Evolutionary conservation across 2,888 invertebrate species (phyloP).

Genomic region (Idaea aversata): DNA sequence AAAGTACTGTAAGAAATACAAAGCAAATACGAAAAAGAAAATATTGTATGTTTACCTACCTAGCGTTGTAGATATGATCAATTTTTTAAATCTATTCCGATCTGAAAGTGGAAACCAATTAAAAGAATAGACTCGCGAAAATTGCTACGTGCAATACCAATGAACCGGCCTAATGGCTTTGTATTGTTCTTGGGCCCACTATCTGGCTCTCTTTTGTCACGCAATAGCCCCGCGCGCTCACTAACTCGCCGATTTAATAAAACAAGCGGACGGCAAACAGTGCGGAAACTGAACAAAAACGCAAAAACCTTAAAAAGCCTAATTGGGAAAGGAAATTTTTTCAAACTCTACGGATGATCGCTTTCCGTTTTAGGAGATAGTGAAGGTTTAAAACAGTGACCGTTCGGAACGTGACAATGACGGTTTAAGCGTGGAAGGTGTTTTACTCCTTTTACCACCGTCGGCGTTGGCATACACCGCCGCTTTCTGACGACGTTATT

Average conservation of each 20-base stretch:
- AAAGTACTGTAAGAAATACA: background rate
- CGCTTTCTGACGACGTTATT: slow-evolving; percentile 81
- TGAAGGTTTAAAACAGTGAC: slow-evolving; percentile 64
- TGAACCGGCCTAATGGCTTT: slow-evolving; percentile 58
- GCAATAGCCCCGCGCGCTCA: slow-evolving; percentile 43
- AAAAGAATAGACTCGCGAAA: slow-evolving; percentile 56
- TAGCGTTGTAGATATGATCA: background rate
- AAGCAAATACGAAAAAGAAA: background rate
- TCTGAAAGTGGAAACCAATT: slow-evolving; percentile 57
- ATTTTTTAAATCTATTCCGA: slow-evolving; percentile 9
- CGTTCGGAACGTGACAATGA: slow-evolving; percentile 69
- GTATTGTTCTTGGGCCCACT: slow-evolving; percentile 71
- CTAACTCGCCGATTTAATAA: slow-evolving; percentile 69
- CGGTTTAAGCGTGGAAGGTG: slow-evolving; percentile 67
- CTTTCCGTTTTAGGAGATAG: slow-evolving; percentile 65
- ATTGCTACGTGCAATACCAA: slow-evolving; percentile 36
- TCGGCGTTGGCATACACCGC: slow-evolving; percentile 53
- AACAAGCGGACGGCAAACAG: slow-evolving; percentile 55
- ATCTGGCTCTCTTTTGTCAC: slow-evolving; percentile 62
- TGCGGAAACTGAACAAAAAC: slow-evolving; percentile 23
- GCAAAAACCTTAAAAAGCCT: slow-evolving; percentile 32
- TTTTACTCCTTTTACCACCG: slow-evolving; percentile 71
- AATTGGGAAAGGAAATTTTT: slow-evolving; percentile 34
- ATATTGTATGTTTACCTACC: background rate
- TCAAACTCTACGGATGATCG: slow-evolving; percentile 36